Evolutionary conservation across 2,113 vertebrate species (phyloP).

Genomic region (Cyanoderma ruficeps): DNA sequence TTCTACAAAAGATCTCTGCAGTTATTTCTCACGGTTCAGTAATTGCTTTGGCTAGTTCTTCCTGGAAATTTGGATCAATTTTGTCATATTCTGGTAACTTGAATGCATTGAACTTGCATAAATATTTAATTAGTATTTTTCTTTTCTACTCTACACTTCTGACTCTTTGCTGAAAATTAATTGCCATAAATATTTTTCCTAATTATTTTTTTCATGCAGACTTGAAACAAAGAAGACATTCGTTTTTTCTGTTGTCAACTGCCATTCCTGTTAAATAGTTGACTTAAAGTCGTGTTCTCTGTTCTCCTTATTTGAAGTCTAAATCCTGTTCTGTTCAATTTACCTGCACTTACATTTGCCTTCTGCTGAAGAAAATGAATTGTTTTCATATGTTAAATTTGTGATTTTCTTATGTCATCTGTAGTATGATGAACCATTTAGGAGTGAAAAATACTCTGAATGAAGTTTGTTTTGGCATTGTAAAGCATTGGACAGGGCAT

Average conservation of each 20-base stretch:
- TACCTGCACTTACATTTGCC: neutral
- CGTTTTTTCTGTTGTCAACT: neutral
- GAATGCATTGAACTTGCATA: neutral
- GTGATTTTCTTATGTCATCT: neutral
- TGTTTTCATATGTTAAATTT: neutral
- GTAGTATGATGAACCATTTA: neutral
- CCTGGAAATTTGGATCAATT: neutral
- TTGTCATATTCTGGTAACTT: neutral
- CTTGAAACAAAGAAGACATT: neutral
- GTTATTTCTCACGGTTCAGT: neutral
- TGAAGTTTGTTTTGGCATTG: neutral
- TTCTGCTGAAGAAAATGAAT: neutral
- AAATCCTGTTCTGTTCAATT: neutral
- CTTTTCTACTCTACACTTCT: neutral
- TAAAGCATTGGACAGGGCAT: neutral
- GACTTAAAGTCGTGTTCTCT: neutral
- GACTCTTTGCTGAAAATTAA: neutral
- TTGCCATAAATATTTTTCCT: neutral
- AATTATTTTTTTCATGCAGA: neutral
- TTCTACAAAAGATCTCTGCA: neutral
- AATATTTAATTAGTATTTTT: slow-evolving; percentile 32
- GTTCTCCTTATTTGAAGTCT: neutral
- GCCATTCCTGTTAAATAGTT: neutral
- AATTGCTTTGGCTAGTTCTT: slow-evolving; percentile 6
- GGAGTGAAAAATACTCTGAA: neutral